phyloP scores from a whole-genome alignment of 1,140 invertebrate genomes.

The Planococcus citri region DNA sequence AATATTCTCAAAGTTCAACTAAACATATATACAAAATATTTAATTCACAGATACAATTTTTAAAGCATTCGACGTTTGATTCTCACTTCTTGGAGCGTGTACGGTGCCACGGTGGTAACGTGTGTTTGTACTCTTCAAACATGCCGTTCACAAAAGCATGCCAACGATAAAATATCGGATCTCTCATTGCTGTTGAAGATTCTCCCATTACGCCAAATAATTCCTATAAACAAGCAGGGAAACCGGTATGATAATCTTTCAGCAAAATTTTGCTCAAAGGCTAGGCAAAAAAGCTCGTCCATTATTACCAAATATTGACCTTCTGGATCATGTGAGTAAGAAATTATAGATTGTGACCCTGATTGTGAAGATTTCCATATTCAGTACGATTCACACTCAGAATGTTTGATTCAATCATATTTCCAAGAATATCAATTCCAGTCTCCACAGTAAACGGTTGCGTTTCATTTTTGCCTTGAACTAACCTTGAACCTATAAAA shows the following conservation, averaged over 20 bases:
- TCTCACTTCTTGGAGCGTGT: conserved; percentile 43
- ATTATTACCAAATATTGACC: conserved; percentile 49
- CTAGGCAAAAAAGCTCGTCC: too few species aligned
- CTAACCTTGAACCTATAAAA: too few species aligned
- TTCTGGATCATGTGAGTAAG: conserved; percentile 57
- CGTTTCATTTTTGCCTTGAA: neutral
- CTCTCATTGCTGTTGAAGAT: conserved; percentile 58
- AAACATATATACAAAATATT: too few species aligned
- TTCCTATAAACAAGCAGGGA: too few species aligned
- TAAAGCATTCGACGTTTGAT: too few species aligned
- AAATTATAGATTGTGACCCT: conserved; percentile 51
- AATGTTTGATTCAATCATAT: conserved; percentile 61
- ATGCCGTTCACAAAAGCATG: conserved; percentile 67
- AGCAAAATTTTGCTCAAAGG: too few species aligned
- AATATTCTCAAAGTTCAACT: conserved; percentile 48
- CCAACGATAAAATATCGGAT: conserved; percentile 75
- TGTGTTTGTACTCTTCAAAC: conserved; percentile 61
- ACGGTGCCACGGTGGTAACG: conserved; percentile 48
- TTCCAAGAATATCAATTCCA: conserved; percentile 67
- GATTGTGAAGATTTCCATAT: conserved; percentile 62
- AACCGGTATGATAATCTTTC: too few species aligned
- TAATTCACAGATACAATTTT: too few species aligned
- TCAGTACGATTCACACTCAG: conserved; percentile 50
- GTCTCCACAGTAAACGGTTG: conserved; percentile 43
- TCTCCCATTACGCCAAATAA: conserved; percentile 54